A percentile compares a stretch with the other conserved stretches of the same genome.
Conservation (phyloP, 2,888 invertebrate genomes). For the Rhagonycha lutea region DNA sequence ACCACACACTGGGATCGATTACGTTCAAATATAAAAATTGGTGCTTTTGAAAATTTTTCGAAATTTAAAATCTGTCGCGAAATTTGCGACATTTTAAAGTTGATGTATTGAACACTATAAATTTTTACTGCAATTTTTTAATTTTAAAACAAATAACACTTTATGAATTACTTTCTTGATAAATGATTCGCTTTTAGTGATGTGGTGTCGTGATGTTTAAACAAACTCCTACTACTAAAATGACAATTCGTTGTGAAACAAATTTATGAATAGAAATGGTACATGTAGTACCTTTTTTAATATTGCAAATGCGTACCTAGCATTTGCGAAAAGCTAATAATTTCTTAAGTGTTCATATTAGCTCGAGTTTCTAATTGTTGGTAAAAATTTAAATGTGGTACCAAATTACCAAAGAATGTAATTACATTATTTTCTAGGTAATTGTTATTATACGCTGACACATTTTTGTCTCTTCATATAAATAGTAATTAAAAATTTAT, state of each 20-base stretch:
- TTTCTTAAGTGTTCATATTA: not conserved
- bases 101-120: not conserved
- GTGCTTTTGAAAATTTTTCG: not conserved
- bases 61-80: not conserved
- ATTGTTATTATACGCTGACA: no score
- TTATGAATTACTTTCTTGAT: not conserved
- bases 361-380: not conserved
- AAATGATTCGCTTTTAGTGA: not conserved
- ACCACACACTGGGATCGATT: constrained; percentile 22
- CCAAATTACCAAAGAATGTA: no score
- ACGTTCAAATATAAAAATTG: constrained; percentile 6
- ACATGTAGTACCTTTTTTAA: not conserved
- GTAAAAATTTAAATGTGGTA: not conserved
- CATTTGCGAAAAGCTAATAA: not conserved
- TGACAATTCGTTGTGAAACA: not conserved
- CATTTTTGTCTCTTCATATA: no score
- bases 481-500: no score
- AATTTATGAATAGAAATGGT: not conserved
- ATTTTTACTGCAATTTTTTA: not conserved
- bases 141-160: not conserved
- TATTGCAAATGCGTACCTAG: not conserved
- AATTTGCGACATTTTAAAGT: not conserved
- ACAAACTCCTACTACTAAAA: not conserved
- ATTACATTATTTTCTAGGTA: no score
- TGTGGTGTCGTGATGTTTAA: not conserved